A percentile compares a stretch with the other conserved stretches of the same genome.
phyloP scores from a whole-genome alignment of 2,113 vertebrate species.

The Alligator mississippiensis region DNA sequence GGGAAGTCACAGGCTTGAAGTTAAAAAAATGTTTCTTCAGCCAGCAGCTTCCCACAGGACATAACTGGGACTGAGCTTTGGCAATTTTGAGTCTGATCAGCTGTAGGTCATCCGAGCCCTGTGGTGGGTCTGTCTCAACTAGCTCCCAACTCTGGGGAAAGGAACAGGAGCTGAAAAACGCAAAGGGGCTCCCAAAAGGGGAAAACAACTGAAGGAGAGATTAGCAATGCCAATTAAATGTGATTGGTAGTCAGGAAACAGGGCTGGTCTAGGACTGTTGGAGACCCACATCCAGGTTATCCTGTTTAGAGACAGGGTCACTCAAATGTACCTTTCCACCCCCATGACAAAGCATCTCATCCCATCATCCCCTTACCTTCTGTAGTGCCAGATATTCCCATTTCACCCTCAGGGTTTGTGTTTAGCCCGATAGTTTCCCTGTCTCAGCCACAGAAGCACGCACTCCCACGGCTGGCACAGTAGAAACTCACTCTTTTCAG shows the following conservation, averaged over 20 bases:
- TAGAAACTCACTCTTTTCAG: background rate
- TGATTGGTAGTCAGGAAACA: background rate
- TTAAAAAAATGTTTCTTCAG: background rate
- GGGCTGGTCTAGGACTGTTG: background rate
- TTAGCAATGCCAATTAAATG: background rate
- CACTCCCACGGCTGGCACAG: background rate
- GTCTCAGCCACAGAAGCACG: background rate
- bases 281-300: background rate
- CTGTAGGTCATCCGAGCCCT: background rate
- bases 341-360: background rate
- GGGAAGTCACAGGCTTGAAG: constrained; percentile 41
- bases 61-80: constrained; percentile 27
- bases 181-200: background rate
- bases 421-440: background rate
- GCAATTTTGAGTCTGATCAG: constrained; percentile 15
- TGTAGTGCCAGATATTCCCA: background rate
- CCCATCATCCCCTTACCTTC: background rate
- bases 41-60: constrained; percentile 57
- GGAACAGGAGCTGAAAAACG: background rate
- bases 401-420: background rate
- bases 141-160: background rate
- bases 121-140: background rate
- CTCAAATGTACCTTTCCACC: background rate
- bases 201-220: background rate
- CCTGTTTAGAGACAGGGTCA: background rate